A percentile compares a stretch with the other conserved stretches of the same genome.
Conservation (phyloP, 2,888 invertebrate species). For the Napeogenes sylphis region DNA sequence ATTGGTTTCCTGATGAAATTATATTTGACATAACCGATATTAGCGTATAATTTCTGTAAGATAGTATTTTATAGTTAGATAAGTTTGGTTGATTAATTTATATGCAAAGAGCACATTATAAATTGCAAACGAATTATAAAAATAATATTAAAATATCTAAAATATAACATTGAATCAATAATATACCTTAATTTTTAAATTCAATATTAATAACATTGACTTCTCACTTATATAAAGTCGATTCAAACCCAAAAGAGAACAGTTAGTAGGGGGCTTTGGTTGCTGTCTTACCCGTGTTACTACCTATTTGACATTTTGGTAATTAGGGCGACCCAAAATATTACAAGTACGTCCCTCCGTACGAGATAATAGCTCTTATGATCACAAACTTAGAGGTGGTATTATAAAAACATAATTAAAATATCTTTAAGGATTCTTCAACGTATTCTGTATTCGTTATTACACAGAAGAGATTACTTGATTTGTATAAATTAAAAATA, state of each 20-base stretch:
- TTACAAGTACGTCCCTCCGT: conserved; percentile 8
- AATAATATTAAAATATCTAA: background rate
- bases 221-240: no score
- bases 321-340: conserved; percentile 45
- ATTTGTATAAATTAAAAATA: no score
- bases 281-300: conserved; percentile 59
- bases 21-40: no score
- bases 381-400: background rate
- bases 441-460: no score
- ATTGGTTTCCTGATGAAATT: background rate
- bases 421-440: background rate
- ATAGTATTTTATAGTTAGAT: no score
- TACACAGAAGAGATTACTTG: no score
- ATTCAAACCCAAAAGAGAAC: conserved; percentile 28
- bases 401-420: conserved; percentile 1
- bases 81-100: no score
- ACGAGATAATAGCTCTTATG: background rate
- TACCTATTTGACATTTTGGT: conserved; percentile 54
- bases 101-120: no score
- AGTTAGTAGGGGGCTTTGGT: conserved; percentile 38
- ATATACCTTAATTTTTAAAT: background rate
- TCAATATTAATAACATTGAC: no score
- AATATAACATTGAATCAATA: background rate
- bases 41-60: no score
- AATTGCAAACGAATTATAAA: background rate